phyloP scores from a whole-genome alignment of 64 coral and sea anemone genomes.

The Montipora foliosa region DNA sequence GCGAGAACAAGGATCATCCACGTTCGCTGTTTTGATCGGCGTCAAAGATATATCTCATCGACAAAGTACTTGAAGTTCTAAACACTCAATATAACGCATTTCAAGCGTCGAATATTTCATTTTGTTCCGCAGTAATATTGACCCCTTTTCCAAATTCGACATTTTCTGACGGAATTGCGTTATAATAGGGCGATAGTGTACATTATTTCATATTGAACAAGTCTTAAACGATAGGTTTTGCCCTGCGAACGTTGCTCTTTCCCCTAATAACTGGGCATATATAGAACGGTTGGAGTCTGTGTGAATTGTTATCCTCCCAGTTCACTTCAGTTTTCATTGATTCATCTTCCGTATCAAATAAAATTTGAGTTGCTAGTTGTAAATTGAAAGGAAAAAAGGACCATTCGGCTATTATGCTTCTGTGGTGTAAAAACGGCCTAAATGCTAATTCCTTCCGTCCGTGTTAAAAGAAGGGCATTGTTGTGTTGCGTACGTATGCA shows the following conservation, averaged over 20 bases:
- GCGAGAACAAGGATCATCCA: background rate
- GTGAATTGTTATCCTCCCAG: too few species aligned
- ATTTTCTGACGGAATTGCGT: background rate
- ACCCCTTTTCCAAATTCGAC: background rate
- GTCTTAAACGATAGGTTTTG: too few species aligned
- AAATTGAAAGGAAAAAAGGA: background rate
- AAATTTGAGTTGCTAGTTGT: background rate
- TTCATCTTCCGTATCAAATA: too few species aligned
- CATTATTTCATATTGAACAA: too few species aligned
- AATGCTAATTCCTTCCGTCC: background rate
- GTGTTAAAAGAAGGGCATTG: background rate
- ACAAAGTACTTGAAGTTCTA: conserved; percentile 1
- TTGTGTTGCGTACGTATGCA: background rate
- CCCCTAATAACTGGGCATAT: too few species aligned
- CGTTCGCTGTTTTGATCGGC: background rate
- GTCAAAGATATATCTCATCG: conserved; percentile 1
- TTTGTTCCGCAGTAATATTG: background rate
- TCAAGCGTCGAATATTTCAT: background rate
- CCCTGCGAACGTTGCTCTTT: too few species aligned
- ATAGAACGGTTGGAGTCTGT: too few species aligned
- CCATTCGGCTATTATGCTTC: background rate
- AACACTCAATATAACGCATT: conserved; percentile 16
- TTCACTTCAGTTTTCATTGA: too few species aligned
- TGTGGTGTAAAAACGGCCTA: background rate
- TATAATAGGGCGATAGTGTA: background rate